Evolutionary conservation across 2,797 vertebrate species (phyloP), one percentile per base, ranked within the genome.

Genomic region (Lerista edwardsae): DNA sequence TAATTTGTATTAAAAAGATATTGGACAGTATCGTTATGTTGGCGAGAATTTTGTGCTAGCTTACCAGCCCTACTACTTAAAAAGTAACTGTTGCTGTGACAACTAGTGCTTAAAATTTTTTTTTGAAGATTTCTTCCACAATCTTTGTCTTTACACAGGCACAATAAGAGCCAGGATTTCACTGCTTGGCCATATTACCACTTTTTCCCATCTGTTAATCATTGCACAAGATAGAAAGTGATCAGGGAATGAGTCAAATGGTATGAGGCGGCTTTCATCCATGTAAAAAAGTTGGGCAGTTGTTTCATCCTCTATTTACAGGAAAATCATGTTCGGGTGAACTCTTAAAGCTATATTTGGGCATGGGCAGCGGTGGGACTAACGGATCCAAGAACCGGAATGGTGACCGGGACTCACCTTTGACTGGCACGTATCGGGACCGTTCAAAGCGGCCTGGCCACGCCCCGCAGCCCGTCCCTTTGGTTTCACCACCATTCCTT

Each of bases 171-270:
- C 0, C n/a, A 1, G 61, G 9, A 34, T 83, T 59, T 73, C 51
- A 75, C 17, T 47, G 39, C 72, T 23, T 75, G 64, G 15, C 64
- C 55, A n/a, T 62, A 75, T 69, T 75, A 44, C 64, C 51, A 34
- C 36, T 59, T 47, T 3, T 14, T 14, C 47, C n/a, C 55, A 39
- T 41, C 34, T 65, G 29, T 57, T 47, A 67, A 75, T 90, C 83
- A 0, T 34, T 75, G 84, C 76, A 61, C 67, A 84, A 69, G 1
- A 12, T 3, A 0, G 23, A 85, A 71, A 51, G 34, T 23, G 19
- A 72, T 21, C 23, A 64, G 57, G 83, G 72, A 87, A 39, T 81
- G 21, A 84, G 57, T 82, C 92, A 81, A 19, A 68, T 77, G 79
- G 6, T 44, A 71, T 80, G 81, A 88, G 79, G 25, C 47, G 59